These are phyloP conservation scores for Oryzias javanicus DNA, from an alignment of 2,113 vertebrate species.

Conservation along the genomic window DNA sequence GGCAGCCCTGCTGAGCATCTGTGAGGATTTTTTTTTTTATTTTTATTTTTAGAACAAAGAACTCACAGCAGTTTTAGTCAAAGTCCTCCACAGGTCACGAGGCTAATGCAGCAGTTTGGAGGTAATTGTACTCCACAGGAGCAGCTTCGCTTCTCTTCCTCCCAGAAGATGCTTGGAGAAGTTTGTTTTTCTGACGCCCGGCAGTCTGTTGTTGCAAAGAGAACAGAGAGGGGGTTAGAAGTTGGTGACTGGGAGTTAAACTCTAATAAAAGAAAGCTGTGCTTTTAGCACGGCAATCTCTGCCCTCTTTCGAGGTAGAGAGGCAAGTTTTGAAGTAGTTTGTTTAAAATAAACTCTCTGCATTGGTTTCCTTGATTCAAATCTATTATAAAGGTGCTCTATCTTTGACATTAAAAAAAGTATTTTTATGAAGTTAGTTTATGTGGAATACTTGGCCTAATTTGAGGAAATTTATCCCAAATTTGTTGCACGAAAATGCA, in stretches of 20 bases:
- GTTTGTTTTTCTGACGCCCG: constrained; percentile 42
- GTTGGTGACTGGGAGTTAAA: constrained; percentile 23
- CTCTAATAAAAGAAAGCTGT: constrained; percentile 27
- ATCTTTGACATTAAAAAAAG: constrained; percentile 12
- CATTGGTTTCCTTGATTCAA: constrained; percentile 9
- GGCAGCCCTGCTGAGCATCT: constrained; percentile 17
- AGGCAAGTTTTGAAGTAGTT: constrained; percentile 11
- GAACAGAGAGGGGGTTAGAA: constrained; percentile 52
- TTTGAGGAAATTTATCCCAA: constrained; percentile 49
- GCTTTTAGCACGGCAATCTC: constrained; percentile 7
- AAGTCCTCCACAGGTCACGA: constrained; percentile 55
- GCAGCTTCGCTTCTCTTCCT: constrained; percentile 45
- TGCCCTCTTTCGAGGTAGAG: constrained; percentile 5
- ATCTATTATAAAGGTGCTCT: background rate
- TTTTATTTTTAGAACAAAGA: background rate
- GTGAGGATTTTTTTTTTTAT: constrained; percentile 1
- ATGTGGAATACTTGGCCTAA: constrained; percentile 18
- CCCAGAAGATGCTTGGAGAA: constrained; percentile 27
- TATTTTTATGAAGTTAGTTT: background rate
- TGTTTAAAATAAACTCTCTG: background rate
- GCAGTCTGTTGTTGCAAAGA: constrained; percentile 51
- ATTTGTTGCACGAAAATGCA: constrained; percentile 39
- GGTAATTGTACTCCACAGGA: constrained; percentile 62
- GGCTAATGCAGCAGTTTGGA: constrained; percentile 42
- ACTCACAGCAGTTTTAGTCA: constrained; percentile 68